These are phyloP conservation scores for Zhuqinia jingwanae DNA, from an alignment of 2,888 invertebrate species.

Conservation along the genomic window DNA sequence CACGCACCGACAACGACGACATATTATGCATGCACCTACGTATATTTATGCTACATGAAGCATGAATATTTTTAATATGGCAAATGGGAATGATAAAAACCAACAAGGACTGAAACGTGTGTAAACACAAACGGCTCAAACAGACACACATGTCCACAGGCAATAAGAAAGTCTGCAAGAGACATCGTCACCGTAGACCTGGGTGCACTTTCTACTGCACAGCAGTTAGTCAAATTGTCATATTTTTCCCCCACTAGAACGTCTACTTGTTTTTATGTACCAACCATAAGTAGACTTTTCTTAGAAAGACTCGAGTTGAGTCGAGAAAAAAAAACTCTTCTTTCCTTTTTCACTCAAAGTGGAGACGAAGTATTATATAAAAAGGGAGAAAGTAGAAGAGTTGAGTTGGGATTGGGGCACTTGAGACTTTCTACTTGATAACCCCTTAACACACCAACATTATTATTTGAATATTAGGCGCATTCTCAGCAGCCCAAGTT, in stretches of 20 bases:
- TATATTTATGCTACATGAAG: conserved; percentile 44
- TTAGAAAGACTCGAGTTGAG: no score
- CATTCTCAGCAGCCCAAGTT: neutral
- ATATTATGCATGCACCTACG: no score
- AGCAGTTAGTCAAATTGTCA: no score
- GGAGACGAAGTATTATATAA: no score
- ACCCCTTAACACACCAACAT: conserved; percentile 37
- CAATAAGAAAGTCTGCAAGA: neutral
- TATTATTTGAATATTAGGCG: conserved; percentile 21
- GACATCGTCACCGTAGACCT: neutral
- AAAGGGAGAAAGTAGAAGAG: neutral
- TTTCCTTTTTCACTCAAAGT: no score
- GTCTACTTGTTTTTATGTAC: no score
- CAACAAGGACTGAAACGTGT: neutral
- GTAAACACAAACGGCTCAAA: neutral
- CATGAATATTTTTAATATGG: conserved; percentile 20
- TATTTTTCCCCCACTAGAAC: no score
- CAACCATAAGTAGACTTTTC: no score
- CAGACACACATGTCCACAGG: neutral
- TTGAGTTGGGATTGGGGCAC: conserved; percentile 28
- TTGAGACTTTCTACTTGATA: conserved; percentile 41
- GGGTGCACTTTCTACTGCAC: no score
- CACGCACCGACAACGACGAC: no score
- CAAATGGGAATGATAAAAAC: conserved; percentile 26
- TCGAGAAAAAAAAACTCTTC: no score